These are phyloP conservation scores for Choristoneura rosaceana DNA, from an alignment of 2,888 invertebrate genomes.

Conservation along the genomic window DNA sequence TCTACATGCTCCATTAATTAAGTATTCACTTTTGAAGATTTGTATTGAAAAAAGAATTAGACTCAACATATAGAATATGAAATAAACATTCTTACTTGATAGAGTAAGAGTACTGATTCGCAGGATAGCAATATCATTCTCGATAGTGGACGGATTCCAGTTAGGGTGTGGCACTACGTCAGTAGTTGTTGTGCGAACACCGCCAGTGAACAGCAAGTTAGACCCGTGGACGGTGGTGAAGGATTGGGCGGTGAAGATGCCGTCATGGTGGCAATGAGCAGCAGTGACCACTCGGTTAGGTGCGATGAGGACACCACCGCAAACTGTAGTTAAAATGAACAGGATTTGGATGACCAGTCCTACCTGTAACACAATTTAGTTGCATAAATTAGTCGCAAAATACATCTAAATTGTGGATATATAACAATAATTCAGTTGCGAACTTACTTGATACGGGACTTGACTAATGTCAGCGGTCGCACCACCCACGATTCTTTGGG, in stretches of 20 bases:
- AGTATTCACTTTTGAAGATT: no score
- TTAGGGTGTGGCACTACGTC: constrained; percentile 55
- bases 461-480: constrained; percentile 49
- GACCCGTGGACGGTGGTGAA: constrained; percentile 66
- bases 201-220: constrained; percentile 59
- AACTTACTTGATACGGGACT: constrained; percentile 57
- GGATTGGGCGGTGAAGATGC: constrained; percentile 56
- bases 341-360: constrained; percentile 52
- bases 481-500: constrained; percentile 55
- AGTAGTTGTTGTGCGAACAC: constrained; percentile 55
- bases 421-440: no score
- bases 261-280: constrained; percentile 67
- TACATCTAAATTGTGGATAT: background rate
- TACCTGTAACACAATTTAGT: constrained; percentile 47
- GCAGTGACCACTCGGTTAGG: constrained; percentile 55
- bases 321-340: constrained; percentile 53
- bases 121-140: constrained; percentile 65
- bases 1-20: no score
- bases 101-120: constrained; percentile 48
- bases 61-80: background rate
- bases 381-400: background rate
- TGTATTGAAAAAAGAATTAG: no score
- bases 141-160: constrained; percentile 55
- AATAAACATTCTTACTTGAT: constrained; percentile 50
- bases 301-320: constrained; percentile 64